phyloP scores from a whole-genome alignment of 1,140 invertebrate species.

The Drosophila pectinifera region DNA sequence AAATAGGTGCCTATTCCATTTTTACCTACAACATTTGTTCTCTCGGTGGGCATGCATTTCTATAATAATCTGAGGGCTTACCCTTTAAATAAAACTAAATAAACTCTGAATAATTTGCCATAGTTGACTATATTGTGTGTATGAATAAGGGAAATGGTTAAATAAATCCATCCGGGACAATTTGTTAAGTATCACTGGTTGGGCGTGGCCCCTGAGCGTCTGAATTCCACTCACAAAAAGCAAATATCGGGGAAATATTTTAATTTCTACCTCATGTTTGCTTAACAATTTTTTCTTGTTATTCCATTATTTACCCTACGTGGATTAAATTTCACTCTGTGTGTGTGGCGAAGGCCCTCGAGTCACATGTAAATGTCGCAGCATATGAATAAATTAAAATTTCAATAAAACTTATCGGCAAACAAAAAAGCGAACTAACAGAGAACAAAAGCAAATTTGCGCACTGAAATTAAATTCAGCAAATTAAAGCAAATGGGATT shows the following conservation, averaged over 20 bases:
- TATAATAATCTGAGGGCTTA: too few relatives aligned
- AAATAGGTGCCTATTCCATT: too few relatives aligned
- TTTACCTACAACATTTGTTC: too few relatives aligned
- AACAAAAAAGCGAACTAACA: slow-evolving; percentile 15
- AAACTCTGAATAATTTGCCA: slow-evolving; percentile 7
- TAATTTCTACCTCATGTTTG: slow-evolving; percentile 51
- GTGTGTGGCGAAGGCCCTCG: slow-evolving; percentile 9
- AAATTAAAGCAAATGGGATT: slow-evolving; percentile 19
- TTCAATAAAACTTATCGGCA: slow-evolving; percentile 56
- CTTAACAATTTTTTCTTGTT: slow-evolving; percentile 24
- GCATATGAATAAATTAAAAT: slow-evolving; percentile 57
- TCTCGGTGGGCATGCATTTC: too few relatives aligned
- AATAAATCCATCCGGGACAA: slow-evolving; percentile 23
- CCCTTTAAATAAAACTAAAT: too few relatives aligned
- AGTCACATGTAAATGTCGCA: slow-evolving; percentile 40
- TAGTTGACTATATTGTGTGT: neutral
- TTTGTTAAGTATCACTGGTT: slow-evolving; percentile 9
- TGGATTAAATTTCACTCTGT: slow-evolving; percentile 57
- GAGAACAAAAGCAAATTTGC: slow-evolving; percentile 13
- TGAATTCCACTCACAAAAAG: slow-evolving; percentile 31
- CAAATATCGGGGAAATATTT: slow-evolving; percentile 42
- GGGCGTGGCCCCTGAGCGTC: too few relatives aligned
- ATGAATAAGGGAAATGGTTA: slow-evolving; percentile 3
- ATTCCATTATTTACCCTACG: slow-evolving; percentile 38
- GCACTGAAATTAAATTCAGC: slow-evolving; percentile 18